These are phyloP conservation scores for Sminthurinus aureus DNA, from an alignment of 2,888 invertebrate genomes.

Conservation along the genomic window DNA sequence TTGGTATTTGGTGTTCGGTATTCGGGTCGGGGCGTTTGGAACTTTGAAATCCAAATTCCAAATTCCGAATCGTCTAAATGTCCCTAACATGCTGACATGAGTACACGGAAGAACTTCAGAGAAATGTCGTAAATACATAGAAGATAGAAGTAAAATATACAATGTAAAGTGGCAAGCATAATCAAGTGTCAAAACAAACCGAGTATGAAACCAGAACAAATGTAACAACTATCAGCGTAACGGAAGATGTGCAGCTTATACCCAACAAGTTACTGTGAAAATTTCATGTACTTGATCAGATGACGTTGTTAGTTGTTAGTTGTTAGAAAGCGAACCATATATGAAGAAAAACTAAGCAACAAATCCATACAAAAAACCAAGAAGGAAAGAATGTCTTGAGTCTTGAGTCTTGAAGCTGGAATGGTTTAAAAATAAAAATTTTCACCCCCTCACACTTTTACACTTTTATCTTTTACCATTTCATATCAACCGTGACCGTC, in stretches of 20 bases:
- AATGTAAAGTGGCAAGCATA: not conserved
- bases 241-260: not conserved
- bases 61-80: not conserved
- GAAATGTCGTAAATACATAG: not conserved
- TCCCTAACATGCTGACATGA: not conserved
- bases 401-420: not conserved
- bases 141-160: not conserved
- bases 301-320: too few species aligned
- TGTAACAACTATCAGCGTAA: not conserved
- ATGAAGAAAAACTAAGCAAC: not conserved
- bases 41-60: too few species aligned
- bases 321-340: not conserved
- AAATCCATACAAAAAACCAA: not conserved
- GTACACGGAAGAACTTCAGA: too few species aligned
- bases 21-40: too few species aligned
- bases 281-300: too few species aligned
- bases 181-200: not conserved
- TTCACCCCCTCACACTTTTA: not conserved
- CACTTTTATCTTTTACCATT: not conserved
- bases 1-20: too few species aligned
- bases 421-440: slow-evolving; percentile 1
- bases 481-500: slow-evolving; percentile 36
- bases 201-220: too few species aligned
- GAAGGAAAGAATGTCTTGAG: not conserved
- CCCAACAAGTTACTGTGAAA: too few species aligned